Evolutionary conservation across 2,797 vertebrate genomes (phyloP), one percentile per base, ranked within the genome.

Genomic region (Protosalanx chinensis): DNA sequence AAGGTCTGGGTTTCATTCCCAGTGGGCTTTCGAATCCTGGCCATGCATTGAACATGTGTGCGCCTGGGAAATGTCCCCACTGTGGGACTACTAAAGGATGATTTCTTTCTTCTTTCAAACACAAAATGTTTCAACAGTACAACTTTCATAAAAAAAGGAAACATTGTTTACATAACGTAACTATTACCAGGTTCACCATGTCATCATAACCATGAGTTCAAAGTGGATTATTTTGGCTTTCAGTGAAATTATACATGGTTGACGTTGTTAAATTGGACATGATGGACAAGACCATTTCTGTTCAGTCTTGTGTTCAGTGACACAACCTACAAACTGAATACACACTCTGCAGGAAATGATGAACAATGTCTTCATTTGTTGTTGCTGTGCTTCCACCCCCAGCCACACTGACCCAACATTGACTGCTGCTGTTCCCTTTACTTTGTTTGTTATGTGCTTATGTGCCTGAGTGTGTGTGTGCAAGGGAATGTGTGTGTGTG

Each of bases 361-460:
- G 23, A 71, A 67, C 65, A 79, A 68, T 59, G 79, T 78, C 61
- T 63, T 87, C 85, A 81, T 88, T 80, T 86, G 79, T 86, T 84
- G 75, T 80, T 72, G 85, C 84, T 76, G 80, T 77, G 85, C 79
- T 67, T 76, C 84, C 84, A 82, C 82, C 82, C 88, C 84, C 78
- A 12, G 10, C 10, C 41, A 76, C 78, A 79, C 84, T 82, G 75
- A 77, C 74, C 85, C 85, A 82, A 89, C 88, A 89, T 79, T 81
- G 81, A 87, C 82, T 81, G 83, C 85, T 88, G 73, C 73, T 83
- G 75, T 81, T 81, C 68, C 82, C 83, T 84, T 86, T 85, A 84
- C 85, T 84, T 80, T 67, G 82, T 76, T 82, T 80, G 81, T 85
- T 66, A 83, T n/a, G 37, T n/a, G 57, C 35, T n/a, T 41, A 57